A percentile compares a stretch with the other conserved stretches of the same genome.
These are phyloP conservation scores for Bostrychus sinensis DNA, from an alignment of 2,113 vertebrate species.

Conservation along the genomic window DNA sequence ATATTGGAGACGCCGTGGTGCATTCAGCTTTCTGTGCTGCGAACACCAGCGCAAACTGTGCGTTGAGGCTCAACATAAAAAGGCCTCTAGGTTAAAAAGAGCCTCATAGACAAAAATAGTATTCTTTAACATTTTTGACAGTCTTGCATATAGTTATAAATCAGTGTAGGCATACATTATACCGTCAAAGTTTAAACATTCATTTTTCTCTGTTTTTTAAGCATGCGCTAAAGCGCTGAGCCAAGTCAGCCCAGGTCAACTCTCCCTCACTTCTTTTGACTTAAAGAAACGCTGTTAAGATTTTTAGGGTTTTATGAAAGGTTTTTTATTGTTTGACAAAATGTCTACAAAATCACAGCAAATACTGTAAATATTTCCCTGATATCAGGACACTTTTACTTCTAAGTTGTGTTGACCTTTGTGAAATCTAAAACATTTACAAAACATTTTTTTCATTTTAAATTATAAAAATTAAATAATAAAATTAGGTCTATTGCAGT, in stretches of 20 bases:
- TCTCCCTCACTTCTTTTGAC: too few relatives aligned
- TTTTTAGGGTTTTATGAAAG: too few relatives aligned
- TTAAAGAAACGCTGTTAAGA: not conserved
- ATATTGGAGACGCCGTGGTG: too few relatives aligned
- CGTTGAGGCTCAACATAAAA: not conserved
- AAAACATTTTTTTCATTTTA: too few relatives aligned
- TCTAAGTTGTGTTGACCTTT: not conserved
- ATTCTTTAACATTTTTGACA: too few relatives aligned
- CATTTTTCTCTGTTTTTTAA: not conserved
- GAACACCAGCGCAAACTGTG: not conserved
- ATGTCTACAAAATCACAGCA: not conserved
- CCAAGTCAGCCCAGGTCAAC: not conserved
- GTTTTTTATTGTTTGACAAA: not conserved
- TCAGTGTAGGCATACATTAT: too few relatives aligned
- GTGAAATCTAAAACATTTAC: constrained; percentile 4
- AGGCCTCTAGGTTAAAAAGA: not conserved
- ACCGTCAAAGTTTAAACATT: too few relatives aligned
- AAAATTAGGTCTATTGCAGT: constrained; percentile 5
- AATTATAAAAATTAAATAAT: constrained; percentile 7
- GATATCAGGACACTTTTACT: not conserved
- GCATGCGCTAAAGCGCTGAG: not conserved
- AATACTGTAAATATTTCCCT: constrained; percentile 4
- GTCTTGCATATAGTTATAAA: too few relatives aligned
- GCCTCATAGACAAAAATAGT: too few relatives aligned
- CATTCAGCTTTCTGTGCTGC: not conserved